Evolutionary conservation across 2,797 vertebrate genomes (phyloP), one percentile per base, ranked within the genome.

Genomic region (Propithecus perrieri): DNA sequence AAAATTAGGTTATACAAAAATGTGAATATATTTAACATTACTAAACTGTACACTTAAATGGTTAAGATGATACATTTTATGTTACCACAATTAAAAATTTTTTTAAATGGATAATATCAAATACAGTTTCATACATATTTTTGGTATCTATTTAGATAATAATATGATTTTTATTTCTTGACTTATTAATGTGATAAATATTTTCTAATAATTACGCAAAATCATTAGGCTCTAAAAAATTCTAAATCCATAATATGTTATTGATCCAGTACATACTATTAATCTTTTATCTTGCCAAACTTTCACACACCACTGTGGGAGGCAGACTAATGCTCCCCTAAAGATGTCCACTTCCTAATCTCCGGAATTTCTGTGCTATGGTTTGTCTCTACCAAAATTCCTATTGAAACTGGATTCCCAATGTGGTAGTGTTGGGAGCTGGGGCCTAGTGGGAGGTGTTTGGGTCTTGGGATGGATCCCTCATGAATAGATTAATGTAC

Each of bases 131-230:
- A 75, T 30, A 96, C 83, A 43, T 26, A 43, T 33, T 85, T 61
- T 88, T 86, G 30, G 5, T 12, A 85, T 85, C n/a, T 91, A 92
- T 20, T 81, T 57, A 94, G 22, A 89, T 89, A 81, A 92, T 24
- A 26, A 88, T 26, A 2, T 74, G 2, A 84, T 41, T 76, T 84
- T 85, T 65, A 91, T 18, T 67, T 78, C 85, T 81, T 92, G 35
- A 89, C 26, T 22, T 89, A 46, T 80, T 78, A 84, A 84, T 74
- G 26, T 92, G 26, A 80, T 78, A 17, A 65, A 35, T 61, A 79
- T 84, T 94, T 88, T 83, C 63, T 22, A 91, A 91, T 65, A 79
- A 78, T 55, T 43, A 24, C 33, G 72, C 38, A 85, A 89, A 91
- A 61, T 57, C n/a, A 53, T 41, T 57, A 28, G 15, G 38, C 48